Percentiles rank a stretch among this genome's conserved stretches.
Conservation (phyloP, 1,140 invertebrate species). For the Sitobion miscanthi region DNA sequence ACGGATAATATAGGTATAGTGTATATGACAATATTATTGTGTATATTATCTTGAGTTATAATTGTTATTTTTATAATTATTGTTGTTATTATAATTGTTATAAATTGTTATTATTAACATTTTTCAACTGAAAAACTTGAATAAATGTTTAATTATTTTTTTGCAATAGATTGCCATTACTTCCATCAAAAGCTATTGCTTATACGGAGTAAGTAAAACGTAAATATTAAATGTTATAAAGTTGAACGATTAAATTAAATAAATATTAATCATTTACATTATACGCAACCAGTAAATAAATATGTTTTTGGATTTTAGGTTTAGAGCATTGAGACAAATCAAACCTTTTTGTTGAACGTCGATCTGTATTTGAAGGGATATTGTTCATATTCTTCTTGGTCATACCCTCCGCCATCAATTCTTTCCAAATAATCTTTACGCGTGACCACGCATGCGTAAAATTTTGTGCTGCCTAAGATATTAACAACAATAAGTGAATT, state of each 20-base stretch:
- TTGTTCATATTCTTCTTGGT: constrained; percentile 89
- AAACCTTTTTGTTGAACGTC: constrained; percentile 91
- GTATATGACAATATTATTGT: not conserved
- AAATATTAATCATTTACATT: no score
- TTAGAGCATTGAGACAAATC: not conserved
- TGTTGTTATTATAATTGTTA: not conserved
- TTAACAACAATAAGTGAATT: not conserved
- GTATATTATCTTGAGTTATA: no score
- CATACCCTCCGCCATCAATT: constrained; percentile 89
- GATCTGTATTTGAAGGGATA: constrained; percentile 94
- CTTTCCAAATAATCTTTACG: constrained; percentile 90
- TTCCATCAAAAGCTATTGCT: no score
- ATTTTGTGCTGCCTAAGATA: constrained; percentile 60
- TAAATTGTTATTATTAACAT: not conserved
- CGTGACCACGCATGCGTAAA: constrained; percentile 91
- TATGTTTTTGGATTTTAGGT: not conserved
- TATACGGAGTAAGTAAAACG: no score
- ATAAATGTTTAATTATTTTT: no score
- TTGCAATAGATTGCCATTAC: no score
- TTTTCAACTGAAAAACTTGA: no score
- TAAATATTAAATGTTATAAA: no score
- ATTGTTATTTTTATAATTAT: no score
- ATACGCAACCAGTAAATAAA: not conserved
- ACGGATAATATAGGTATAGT: not conserved
- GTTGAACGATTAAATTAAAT: no score